These are phyloP conservation scores for Limanda limanda DNA, from an alignment of 2,113 vertebrate species.

Conservation along the genomic window DNA sequence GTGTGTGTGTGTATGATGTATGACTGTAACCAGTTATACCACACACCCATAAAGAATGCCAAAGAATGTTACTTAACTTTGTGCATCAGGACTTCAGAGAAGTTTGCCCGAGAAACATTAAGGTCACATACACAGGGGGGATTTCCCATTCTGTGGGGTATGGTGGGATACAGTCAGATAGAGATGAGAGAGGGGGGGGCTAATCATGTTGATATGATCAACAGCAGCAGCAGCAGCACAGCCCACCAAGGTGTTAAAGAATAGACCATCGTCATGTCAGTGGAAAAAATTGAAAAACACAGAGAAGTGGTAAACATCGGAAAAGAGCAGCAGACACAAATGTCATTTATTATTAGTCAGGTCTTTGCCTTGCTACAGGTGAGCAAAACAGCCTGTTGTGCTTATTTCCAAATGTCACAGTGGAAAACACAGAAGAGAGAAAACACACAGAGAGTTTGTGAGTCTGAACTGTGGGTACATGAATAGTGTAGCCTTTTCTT, in stretches of 20 bases:
- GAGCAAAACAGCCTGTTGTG: constrained; percentile 48
- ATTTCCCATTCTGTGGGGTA: constrained; percentile 52
- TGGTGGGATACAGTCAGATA: constrained; percentile 71
- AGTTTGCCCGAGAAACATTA: constrained; percentile 29
- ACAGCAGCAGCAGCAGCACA: background rate
- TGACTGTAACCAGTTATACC: background rate
- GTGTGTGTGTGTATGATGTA: background rate
- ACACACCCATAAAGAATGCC: background rate
- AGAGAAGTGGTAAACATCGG: constrained; percentile 49
- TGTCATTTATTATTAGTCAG: constrained; percentile 45
- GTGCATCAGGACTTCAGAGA: constrained; percentile 46
- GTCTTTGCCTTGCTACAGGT: constrained; percentile 50
- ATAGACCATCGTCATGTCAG: constrained; percentile 18
- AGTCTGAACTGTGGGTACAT: constrained; percentile 13
- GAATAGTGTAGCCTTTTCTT: background rate
- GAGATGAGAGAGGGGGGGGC: constrained; percentile 32
- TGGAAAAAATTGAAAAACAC: constrained; percentile 50
- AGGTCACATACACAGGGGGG: constrained; percentile 27
- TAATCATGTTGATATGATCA: background rate
- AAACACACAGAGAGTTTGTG: constrained; percentile 28
- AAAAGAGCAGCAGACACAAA: constrained; percentile 54
- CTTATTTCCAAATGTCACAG: constrained; percentile 66
- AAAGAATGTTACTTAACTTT: background rate
- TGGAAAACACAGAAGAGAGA: constrained; percentile 42
- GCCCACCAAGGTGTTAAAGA: constrained; percentile 2